Percentiles rank a stretch among this genome's conserved stretches.
These are phyloP conservation scores for Pammene aurita DNA, from an alignment of 2,888 invertebrate species.

Conservation along the genomic window DNA sequence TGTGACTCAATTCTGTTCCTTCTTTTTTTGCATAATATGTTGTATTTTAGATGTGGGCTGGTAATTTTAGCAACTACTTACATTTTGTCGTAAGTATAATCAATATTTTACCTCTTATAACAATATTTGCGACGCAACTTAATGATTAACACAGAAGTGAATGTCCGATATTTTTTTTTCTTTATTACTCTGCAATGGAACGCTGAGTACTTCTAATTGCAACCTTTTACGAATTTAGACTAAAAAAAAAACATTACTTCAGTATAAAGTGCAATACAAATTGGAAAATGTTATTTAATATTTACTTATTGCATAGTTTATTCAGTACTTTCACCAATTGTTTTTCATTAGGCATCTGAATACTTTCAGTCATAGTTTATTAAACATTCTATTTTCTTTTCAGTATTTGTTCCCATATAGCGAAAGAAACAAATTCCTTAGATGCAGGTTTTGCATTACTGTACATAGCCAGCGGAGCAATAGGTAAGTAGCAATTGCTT, in stretches of 20 bases:
- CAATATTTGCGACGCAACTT: neutral
- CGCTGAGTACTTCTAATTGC: neutral
- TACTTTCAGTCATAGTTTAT: neutral
- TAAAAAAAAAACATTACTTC: neutral
- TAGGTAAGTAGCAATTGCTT: conserved; percentile 68
- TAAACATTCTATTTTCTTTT: conserved; percentile 51
- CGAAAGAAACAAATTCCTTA: conserved; percentile 70
- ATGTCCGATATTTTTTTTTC: conserved; percentile 28
- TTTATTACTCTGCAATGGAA: conserved; percentile 3
- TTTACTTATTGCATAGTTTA: neutral
- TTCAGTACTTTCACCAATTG: conserved; percentile 44
- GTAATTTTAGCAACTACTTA: conserved; percentile 70
- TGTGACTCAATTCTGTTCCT: conserved; percentile 36
- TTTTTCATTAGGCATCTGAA: conserved; percentile 7
- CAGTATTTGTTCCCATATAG: conserved; percentile 75
- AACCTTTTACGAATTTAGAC: neutral
- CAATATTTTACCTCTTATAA: conserved; percentile 8
- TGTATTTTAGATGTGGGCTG: conserved; percentile 73
- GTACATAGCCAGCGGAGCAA: conserved; percentile 73
- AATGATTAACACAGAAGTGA: conserved; percentile 19
- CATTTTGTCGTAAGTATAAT: conserved; percentile 70
- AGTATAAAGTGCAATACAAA: no score
- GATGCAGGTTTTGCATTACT: conserved; percentile 76
- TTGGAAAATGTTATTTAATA: no score
- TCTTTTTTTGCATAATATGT: conserved; percentile 61